These are phyloP conservation scores for Vanacampus margaritifer DNA, from an alignment of 2,113 vertebrate species.

Conservation along the genomic window DNA sequence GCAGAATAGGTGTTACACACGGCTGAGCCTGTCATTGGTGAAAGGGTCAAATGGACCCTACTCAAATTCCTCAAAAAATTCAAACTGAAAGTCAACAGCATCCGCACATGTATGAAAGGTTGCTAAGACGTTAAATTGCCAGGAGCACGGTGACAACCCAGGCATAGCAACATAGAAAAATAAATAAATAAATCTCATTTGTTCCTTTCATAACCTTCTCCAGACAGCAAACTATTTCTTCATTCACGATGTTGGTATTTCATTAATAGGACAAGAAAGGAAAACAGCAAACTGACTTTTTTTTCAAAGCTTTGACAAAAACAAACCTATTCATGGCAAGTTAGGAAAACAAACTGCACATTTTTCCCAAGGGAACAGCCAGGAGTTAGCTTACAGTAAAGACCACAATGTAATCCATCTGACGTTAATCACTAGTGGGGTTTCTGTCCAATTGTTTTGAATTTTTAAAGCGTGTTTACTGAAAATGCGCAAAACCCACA, in stretches of 20 bases:
- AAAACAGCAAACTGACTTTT: constrained; percentile 21
- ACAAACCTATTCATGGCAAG: constrained; percentile 19
- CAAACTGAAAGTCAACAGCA: constrained; percentile 11
- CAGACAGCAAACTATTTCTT: background rate
- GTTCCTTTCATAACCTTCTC: constrained; percentile 8
- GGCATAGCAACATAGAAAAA: no score
- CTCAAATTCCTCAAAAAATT: no score
- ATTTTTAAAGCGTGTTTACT: no score
- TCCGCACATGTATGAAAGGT: constrained; percentile 12
- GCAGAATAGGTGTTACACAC: no score
- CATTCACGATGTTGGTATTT: background rate
- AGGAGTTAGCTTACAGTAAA: constrained; percentile 36
- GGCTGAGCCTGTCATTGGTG: background rate
- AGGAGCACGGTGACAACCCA: constrained; percentile 14
- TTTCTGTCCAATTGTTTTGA: no score
- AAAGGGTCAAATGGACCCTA: no score
- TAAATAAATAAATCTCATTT: background rate
- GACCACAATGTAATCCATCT: constrained; percentile 35
- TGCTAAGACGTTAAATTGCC: constrained; percentile 22
- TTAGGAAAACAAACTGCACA: constrained; percentile 1
- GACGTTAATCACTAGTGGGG: constrained; percentile 26
- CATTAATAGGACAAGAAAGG: background rate
- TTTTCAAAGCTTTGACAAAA: constrained; percentile 35
- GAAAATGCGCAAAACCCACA: no score
- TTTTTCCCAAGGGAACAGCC: constrained; percentile 26